phyloP scores from a whole-genome alignment of 2,113 vertebrate genomes.

The Lampris incognitus region DNA sequence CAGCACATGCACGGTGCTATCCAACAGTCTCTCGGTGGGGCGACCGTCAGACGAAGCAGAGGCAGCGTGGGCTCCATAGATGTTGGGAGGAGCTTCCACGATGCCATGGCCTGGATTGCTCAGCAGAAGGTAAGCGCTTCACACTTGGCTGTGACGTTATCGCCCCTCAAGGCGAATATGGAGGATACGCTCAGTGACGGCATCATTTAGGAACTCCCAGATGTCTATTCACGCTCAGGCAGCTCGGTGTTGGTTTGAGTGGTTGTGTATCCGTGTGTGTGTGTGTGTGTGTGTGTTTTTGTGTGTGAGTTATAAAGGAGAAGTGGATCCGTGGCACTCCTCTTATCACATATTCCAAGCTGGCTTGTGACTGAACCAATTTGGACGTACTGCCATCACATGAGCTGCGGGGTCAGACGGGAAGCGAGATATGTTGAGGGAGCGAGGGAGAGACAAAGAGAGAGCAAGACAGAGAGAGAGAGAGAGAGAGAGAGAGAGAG shows the following conservation, averaged over 20 bases:
- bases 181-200: conserved; percentile 17
- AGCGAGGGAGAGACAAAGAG: conserved; percentile 53
- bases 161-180: neutral
- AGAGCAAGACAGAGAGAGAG: conserved; percentile 21
- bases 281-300: conserved; percentile 21
- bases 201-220: conserved; percentile 21
- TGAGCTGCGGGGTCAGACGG: conserved; percentile 58
- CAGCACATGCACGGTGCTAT: conserved; percentile 37
- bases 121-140: conserved; percentile 89
- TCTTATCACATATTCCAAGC: conserved; percentile 58
- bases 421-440: conserved; percentile 27
- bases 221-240: neutral
- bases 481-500: conserved; percentile 9
- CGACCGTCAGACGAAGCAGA: conserved; percentile 71
- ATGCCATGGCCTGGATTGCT: conserved; percentile 90
- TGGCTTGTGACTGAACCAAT: conserved; percentile 68
- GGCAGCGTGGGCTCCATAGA: conserved; percentile 84
- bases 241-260: conserved; percentile 15
- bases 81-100: conserved; percentile 80
- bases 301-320: conserved; percentile 4
- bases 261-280: conserved; percentile 26
- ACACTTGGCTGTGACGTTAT: conserved; percentile 1
- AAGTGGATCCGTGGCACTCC: conserved; percentile 15
- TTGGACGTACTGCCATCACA: conserved; percentile 60
- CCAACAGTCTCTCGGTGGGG: conserved; percentile 12